These are phyloP conservation scores for Lymantria monacha DNA, from an alignment of 2,888 invertebrate species.

Conservation along the genomic window DNA sequence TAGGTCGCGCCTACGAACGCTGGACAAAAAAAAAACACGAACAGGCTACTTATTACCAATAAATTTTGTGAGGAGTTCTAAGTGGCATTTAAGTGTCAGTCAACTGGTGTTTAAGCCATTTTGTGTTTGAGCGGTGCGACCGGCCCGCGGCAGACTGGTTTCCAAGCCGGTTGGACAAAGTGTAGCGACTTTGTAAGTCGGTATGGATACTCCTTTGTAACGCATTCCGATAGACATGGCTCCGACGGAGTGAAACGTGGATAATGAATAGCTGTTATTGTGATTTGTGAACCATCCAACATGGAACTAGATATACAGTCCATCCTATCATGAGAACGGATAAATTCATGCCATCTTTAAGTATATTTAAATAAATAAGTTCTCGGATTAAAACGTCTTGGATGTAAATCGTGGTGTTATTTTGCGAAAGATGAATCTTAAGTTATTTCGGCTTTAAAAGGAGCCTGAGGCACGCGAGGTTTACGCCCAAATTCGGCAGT, in stretches of 20 bases:
- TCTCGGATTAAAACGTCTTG: conserved; percentile 3
- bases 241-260: conserved; percentile 67
- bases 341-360: conserved; percentile 34
- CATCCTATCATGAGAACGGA: conserved; percentile 28
- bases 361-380: conserved; percentile 44
- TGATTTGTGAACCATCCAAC: conserved; percentile 71
- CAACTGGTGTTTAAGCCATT: conserved; percentile 71
- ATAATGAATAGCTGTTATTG: conserved; percentile 78
- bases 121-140: conserved; percentile 36
- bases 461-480: conserved; percentile 44
- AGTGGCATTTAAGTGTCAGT: conserved; percentile 80
- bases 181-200: conserved; percentile 70
- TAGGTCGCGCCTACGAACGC: conserved; percentile 38
- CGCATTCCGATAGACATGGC: conserved; percentile 78
- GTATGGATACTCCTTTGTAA: conserved; percentile 72
- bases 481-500: conserved; percentile 54
- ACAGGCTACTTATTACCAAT: conserved; percentile 72
- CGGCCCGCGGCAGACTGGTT: conserved; percentile 57
- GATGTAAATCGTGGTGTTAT: conserved; percentile 9
- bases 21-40: conserved; percentile 54
- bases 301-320: conserved; percentile 50
- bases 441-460: conserved; percentile 36
- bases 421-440: conserved; percentile 22
- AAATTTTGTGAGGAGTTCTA: conserved; percentile 73
- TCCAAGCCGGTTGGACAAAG: conserved; percentile 74